Conservation (phyloP, 2,797 vertebrate species). For the Podargus strigoides region DNA sequence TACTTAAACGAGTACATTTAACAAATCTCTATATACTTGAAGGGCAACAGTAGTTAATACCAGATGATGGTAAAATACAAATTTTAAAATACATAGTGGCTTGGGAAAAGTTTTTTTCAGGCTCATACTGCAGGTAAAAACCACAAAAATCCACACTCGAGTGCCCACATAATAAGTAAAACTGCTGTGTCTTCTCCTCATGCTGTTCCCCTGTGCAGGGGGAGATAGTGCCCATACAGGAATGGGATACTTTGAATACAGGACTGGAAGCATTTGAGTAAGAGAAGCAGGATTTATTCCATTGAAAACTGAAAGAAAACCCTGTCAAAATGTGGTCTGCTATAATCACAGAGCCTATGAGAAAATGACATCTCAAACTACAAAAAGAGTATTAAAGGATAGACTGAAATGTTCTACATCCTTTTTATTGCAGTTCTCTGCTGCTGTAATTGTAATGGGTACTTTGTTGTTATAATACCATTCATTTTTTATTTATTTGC, state of each 20-base stretch:
- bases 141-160: not conserved
- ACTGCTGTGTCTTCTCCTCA: not conserved
- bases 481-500: conserved; percentile 55
- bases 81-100: not conserved
- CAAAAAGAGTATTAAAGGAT: not conserved
- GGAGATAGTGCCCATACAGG: not conserved
- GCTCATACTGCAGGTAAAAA: not conserved
- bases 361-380: not conserved
- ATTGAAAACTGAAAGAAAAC: not conserved
- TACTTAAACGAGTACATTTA: not conserved
- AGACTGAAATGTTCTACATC: not conserved
- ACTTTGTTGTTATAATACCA: not conserved
- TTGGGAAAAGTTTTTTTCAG: not conserved
- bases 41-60: not conserved
- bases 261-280: not conserved
- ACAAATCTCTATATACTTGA: not conserved
- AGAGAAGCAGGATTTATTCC: not conserved
- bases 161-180: not conserved
- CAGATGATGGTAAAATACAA: not conserved
- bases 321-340: not conserved
- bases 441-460: not conserved
- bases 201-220: not conserved
- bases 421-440: not conserved
- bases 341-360: not conserved
- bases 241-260: not conserved